Evolutionary conservation across 1,140 invertebrate genomes (phyloP).

Genomic region (Drosophila simulans): DNA sequence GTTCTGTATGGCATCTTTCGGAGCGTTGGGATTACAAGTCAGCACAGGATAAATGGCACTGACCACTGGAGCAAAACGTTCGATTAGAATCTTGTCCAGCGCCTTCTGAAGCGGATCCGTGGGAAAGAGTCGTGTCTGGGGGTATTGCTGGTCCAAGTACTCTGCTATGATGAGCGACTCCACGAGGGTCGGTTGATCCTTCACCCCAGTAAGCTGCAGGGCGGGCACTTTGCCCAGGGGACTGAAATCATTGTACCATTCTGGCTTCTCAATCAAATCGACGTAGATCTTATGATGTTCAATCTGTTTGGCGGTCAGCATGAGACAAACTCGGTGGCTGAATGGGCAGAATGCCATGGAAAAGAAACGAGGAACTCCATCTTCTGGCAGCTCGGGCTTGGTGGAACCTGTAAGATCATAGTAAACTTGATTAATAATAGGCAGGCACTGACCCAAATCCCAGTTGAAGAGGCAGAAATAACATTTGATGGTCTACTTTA

Average conservation of each 20-base stretch:
- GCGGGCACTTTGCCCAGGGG: slow-evolving; percentile 92
- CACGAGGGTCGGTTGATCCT: slow-evolving; percentile 87
- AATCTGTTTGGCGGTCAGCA: slow-evolving; percentile 92
- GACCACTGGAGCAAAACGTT: slow-evolving; percentile 86
- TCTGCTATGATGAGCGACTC: slow-evolving; percentile 94
- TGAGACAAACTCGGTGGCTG: slow-evolving; percentile 92
- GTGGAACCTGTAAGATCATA: slow-evolving; percentile 86
- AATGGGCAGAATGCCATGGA: slow-evolving; percentile 96
- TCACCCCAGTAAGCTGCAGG: slow-evolving; percentile 88
- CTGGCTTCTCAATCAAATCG: slow-evolving; percentile 93
- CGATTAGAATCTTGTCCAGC: slow-evolving; percentile 91
- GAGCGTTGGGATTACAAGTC: slow-evolving; percentile 51
- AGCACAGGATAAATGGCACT: slow-evolving; percentile 70
- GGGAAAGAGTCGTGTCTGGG: slow-evolving; percentile 87
- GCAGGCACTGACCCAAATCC: slow-evolving; percentile 6
- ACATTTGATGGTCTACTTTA: neutral
- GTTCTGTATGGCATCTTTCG: slow-evolving; percentile 59
- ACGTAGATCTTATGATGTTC: slow-evolving; percentile 94
- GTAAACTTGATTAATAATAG: neutral
- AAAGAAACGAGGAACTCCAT: slow-evolving; percentile 91
- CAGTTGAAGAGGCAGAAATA: neutral
- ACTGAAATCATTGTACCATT: slow-evolving; percentile 90
- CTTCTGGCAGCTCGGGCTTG: slow-evolving; percentile 86
- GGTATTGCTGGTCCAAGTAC: slow-evolving; percentile 93
- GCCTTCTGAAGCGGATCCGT: slow-evolving; percentile 91